These are phyloP conservation scores for Cliona cf. orientalis DNA, from an alignment of 37 sponge, comb jelly and placozoan genomes.

Conservation along the genomic window DNA sequence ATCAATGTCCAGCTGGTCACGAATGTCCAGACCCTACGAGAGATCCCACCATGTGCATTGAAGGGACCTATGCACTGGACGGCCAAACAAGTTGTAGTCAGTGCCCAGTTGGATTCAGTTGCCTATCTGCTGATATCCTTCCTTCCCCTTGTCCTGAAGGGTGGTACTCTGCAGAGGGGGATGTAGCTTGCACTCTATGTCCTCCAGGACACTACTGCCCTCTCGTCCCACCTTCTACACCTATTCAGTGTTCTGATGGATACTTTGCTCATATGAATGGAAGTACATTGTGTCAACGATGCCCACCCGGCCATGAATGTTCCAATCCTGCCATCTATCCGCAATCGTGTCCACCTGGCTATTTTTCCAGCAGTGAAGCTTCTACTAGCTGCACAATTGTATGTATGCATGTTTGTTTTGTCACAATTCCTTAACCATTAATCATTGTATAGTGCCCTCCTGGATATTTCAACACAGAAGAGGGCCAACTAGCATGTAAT, in stretches of 20 bases:
- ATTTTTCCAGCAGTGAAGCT: neutral
- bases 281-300: neutral
- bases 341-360: neutral
- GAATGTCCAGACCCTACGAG: neutral
- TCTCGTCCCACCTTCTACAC: neutral
- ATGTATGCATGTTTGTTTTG: neutral
- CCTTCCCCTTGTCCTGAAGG: neutral
- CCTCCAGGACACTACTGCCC: neutral
- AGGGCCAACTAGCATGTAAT: neutral
- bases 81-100: neutral
- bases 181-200: neutral
- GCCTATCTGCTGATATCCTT: neutral
- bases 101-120: neutral
- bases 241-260: neutral
- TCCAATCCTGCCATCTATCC: neutral
- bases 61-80: neutral
- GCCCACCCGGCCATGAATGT: neutral
- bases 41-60: neutral
- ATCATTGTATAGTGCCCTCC: neutral
- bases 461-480: neutral
- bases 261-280: neutral
- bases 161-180: neutral
- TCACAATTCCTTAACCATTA: neutral
- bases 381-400: neutral
- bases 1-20: neutral